Evolutionary conservation across 2,797 vertebrate genomes (phyloP).

Genomic region (Hirundo rustica): DNA sequence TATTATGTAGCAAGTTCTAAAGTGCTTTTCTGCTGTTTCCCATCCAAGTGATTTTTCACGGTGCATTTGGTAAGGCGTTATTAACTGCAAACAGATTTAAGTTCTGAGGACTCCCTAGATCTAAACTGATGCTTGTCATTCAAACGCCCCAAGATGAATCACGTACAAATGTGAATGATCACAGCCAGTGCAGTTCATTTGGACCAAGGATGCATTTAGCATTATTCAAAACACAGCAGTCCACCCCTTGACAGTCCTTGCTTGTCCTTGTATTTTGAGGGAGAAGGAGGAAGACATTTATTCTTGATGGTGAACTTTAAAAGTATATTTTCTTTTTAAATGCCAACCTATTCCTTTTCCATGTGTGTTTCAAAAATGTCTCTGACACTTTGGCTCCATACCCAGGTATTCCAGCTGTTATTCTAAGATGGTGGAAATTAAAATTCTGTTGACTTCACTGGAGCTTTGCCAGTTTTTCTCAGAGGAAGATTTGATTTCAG

Average conservation of each 20-base stretch:
- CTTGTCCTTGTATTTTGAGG: constrained; percentile 14
- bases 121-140: constrained; percentile 37
- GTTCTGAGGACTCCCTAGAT: constrained; percentile 24
- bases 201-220: constrained; percentile 43
- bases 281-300: background rate
- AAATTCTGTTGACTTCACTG: constrained; percentile 57
- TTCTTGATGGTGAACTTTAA: constrained; percentile 28
- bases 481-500: constrained; percentile 60
- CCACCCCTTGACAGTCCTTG: background rate
- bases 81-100: constrained; percentile 66
- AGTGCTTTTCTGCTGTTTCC: constrained; percentile 41
- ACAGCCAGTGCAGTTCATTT: constrained; percentile 36
- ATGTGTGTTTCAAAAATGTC: constrained; percentile 52
- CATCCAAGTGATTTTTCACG: constrained; percentile 56
- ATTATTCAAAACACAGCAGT: constrained; percentile 16
- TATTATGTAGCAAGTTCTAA: constrained; percentile 49
- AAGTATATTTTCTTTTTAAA: constrained; percentile 63
- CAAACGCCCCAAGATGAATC: background rate
- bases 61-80: constrained; percentile 47
- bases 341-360: constrained; percentile 48
- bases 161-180: constrained; percentile 50
- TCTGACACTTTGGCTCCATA: constrained; percentile 60
- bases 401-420: constrained; percentile 60
- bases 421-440: constrained; percentile 69
- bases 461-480: constrained; percentile 54